Evolutionary conservation across 2,113 vertebrate genomes (phyloP), one percentile per base, ranked within the genome.

Genomic region (Tupaia chinensis): DNA sequence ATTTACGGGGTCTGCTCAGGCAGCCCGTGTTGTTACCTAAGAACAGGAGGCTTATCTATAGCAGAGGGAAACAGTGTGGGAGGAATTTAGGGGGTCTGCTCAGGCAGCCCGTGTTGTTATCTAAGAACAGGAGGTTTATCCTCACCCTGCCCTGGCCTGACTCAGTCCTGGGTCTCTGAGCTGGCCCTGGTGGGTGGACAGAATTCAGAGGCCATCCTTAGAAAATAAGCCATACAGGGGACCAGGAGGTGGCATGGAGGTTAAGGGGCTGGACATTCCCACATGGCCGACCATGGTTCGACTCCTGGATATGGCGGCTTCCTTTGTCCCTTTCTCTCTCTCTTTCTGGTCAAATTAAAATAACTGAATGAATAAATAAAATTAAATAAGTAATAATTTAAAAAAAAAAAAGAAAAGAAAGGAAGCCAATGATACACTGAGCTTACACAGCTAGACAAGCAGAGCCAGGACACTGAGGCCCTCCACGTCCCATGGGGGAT

Each of bases 141-240:
- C 25, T 29, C 23, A 29, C 72, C 15, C 32, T 29, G 70, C 15
- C 7, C 85, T 34, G 54, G 54, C 68, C 53, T 3, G 2, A n/a
- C 68, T 60, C 69, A 17, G 22, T 3, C 56, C 70, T 74, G 12
- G n/a, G 7, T 25, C 85, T 27, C 58, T 20, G 56, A 44, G 58
- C 11, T 5, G 60, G 17, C 0, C 12, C 11, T 9, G 2, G 60
- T 1, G 11, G 32, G 16, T 16, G 11, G 19, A 32, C 44, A 1
- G 60, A 34, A 58, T 60, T 77, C 86, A 76, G 72, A 77, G 60
- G 4, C 61, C 1, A 2, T 23, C n/a, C 72, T 88, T 7, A 54
- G 72, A 8, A 54, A 76, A 19, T 14, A 70, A 70, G 23, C 32
- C 23, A 25, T 11, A 29, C 34, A 65, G 58, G 5, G 32, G 60